phyloP scores from a whole-genome alignment of 2,797 vertebrate genomes.

The Sebastes jordani region DNA sequence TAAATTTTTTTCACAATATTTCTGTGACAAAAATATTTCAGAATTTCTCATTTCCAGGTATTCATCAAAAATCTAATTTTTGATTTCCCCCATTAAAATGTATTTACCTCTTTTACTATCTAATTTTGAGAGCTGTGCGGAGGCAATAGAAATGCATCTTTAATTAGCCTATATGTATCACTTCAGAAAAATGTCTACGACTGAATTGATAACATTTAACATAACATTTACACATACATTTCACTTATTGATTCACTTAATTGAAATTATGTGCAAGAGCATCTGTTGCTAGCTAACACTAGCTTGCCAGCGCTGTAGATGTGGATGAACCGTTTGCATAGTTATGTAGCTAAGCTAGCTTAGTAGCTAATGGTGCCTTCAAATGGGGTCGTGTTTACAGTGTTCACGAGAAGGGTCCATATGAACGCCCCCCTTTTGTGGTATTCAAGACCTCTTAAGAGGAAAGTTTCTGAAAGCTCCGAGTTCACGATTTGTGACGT shows the following conservation, averaged over 20 bases:
- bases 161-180: too few species aligned
- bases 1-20: neutral
- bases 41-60: neutral
- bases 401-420: too few species aligned
- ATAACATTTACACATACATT: neutral
- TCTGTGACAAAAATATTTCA: neutral
- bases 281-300: neutral
- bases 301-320: neutral
- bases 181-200: neutral
- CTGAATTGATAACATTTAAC: neutral
- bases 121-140: too few species aligned
- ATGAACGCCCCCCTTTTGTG: too few species aligned
- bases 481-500: too few species aligned
- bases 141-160: too few species aligned
- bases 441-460: too few species aligned
- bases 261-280: neutral
- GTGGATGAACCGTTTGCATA: neutral
- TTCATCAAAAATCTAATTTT: accelerated
- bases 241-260: neutral
- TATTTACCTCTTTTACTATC: neutral
- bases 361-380: neutral
- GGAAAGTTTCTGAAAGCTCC: too few species aligned
- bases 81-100: neutral
- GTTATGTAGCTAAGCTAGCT: neutral
- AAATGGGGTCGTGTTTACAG: too few species aligned